Percentiles rank a stretch among this genome's conserved stretches.
Evolutionary conservation across 2,113 vertebrate species (phyloP).

Genomic region (Carlito syrichta): DNA sequence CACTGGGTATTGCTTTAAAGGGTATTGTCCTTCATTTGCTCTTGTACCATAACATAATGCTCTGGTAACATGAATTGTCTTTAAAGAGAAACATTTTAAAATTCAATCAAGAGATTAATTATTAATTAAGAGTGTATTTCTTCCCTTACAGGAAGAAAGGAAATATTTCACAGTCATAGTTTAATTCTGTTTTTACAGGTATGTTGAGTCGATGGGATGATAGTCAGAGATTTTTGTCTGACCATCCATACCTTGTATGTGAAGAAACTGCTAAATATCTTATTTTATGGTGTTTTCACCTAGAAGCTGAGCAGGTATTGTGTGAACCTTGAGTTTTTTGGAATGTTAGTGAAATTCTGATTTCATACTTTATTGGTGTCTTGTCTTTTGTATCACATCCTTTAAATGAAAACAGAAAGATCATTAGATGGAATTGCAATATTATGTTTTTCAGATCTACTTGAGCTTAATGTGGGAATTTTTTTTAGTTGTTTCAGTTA

Average conservation of each 20-base stretch:
- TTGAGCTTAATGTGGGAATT: neutral
- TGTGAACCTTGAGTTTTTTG: slow-evolving; percentile 43
- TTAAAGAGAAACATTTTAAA: slow-evolving; percentile 46
- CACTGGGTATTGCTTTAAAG: slow-evolving; percentile 12
- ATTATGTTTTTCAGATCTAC: neutral
- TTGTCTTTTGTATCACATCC: neutral
- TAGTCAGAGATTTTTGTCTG: slow-evolving; percentile 95
- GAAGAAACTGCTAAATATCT: slow-evolving; percentile 95
- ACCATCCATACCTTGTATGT: slow-evolving; percentile 94
- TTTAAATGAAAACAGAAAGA: slow-evolving; percentile 19
- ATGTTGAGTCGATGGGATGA: slow-evolving; percentile 98
- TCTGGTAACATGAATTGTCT: neutral
- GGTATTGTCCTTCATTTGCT: neutral
- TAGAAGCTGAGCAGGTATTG: slow-evolving; percentile 93
- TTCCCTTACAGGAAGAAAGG: neutral
- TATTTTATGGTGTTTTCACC: slow-evolving; percentile 95
- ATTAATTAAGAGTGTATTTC: neutral
- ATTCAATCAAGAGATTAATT: neutral
- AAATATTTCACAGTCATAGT: slow-evolving; percentile 25
- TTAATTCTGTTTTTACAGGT: slow-evolving; percentile 82
- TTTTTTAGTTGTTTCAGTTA: neutral
- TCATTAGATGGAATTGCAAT: neutral
- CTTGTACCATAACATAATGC: neutral
- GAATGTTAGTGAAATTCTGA: slow-evolving; percentile 14
- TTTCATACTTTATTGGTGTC: neutral